Conservation (phyloP, 2,797 vertebrate genomes). For the Cryptoblepharus egeriae region DNA sequence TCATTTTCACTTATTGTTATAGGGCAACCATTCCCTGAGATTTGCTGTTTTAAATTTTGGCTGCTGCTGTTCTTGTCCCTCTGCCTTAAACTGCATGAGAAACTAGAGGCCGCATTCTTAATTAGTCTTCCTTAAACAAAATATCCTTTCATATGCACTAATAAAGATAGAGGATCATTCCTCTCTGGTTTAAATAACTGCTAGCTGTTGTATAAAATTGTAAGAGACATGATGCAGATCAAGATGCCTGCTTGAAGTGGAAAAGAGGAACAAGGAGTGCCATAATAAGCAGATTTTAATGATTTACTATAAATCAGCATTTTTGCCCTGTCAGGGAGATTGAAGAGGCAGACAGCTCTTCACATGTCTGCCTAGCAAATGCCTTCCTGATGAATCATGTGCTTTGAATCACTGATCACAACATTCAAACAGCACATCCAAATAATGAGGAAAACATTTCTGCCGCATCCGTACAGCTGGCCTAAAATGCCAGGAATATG, state of each 20-base stretch:
- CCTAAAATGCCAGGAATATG: constrained; percentile 74
- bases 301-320: constrained; percentile 99
- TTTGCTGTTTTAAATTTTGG: constrained; percentile 72
- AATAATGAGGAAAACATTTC: constrained; percentile 84
- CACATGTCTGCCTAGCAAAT: constrained; percentile 97
- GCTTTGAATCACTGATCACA: constrained; percentile 95
- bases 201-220: constrained; percentile 85
- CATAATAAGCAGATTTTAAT: constrained; percentile 99
- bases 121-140: constrained; percentile 84
- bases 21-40: constrained; percentile 73
- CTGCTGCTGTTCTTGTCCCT: no score
- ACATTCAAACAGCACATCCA: constrained; percentile 83
- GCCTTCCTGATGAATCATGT: constrained; percentile 95
- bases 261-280: constrained; percentile 88
- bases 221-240: constrained; percentile 82
- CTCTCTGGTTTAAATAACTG: constrained; percentile 84
- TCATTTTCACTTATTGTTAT: constrained; percentile 65
- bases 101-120: constrained; percentile 81
- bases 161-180: constrained; percentile 82
- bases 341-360: constrained; percentile 97
- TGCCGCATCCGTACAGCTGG: constrained; percentile 74
- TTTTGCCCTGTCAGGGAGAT: constrained; percentile 95
- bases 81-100: constrained; percentile 71
- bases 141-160: constrained; percentile 80
- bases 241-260: constrained; percentile 83